These are phyloP conservation scores for Myrmecophaga tridactyla DNA, from an alignment of 2,113 vertebrate species.

Conservation along the genomic window DNA sequence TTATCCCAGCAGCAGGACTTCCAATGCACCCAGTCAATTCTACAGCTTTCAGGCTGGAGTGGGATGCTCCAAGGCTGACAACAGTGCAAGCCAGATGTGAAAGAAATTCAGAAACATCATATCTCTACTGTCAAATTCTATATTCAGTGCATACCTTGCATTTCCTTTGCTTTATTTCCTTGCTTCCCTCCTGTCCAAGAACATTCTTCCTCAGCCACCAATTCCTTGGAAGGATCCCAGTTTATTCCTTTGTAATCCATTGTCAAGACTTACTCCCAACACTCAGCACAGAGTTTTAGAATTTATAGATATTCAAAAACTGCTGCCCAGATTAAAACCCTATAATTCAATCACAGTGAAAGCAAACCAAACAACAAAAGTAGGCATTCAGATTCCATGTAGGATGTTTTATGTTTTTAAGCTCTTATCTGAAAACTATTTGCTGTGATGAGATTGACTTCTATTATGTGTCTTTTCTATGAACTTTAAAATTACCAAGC, in stretches of 20 bases:
- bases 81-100: fast-evolving
- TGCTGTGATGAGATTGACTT: not conserved
- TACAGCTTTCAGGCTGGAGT: not conserved
- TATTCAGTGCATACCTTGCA: too few species aligned
- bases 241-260: not conserved
- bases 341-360: not conserved
- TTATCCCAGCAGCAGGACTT: fast-evolving
- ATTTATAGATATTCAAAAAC: not conserved
- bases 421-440: not conserved
- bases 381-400: not conserved
- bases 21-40: too few species aligned
- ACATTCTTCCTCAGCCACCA: not conserved
- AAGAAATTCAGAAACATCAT: not conserved
- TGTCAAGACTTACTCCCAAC: not conserved
- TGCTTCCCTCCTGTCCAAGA: not conserved
- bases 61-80: not conserved
- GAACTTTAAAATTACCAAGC: not conserved
- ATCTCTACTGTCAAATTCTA: fast-evolving
- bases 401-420: not conserved
- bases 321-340: not conserved
- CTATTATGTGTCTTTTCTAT: not conserved
- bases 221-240: not conserved
- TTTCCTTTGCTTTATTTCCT: not conserved
- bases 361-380: not conserved
- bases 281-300: not conserved